Evolutionary conservation across 2,888 invertebrate genomes (phyloP).

Genomic region (Argyra leucocephala): DNA sequence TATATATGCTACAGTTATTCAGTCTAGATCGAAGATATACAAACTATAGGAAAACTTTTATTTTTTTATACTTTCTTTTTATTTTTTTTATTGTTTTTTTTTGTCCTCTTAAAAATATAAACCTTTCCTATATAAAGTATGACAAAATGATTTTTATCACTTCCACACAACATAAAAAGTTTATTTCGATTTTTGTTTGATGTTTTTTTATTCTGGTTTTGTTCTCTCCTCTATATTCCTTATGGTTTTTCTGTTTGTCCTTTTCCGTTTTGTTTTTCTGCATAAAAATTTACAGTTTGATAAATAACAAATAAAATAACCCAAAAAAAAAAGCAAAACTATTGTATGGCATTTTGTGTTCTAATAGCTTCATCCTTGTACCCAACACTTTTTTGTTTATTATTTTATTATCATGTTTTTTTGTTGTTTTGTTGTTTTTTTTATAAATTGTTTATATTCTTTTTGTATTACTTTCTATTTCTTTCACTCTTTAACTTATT

Average conservation of each 20-base stretch:
- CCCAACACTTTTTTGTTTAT: background rate
- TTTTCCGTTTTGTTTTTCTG: too few species aligned
- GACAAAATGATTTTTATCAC: conserved; percentile 4
- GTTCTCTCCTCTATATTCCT: background rate
- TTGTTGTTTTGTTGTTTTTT: too few species aligned
- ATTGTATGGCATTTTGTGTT: background rate
- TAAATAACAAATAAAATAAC: background rate
- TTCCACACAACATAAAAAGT: background rate
- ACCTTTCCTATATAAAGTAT: too few species aligned
- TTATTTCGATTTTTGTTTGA: too few species aligned
- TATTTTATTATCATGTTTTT: too few species aligned
- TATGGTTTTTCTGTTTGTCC: background rate
- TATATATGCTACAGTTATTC: too few species aligned
- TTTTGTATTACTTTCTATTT: background rate
- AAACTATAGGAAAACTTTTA: too few species aligned
- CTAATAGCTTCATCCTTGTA: background rate
- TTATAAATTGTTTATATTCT: background rate
- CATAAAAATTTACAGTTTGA: background rate
- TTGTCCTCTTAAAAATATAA: too few species aligned
- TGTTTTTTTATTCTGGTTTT: too few species aligned
- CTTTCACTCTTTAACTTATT: background rate
- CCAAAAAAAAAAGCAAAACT: background rate
- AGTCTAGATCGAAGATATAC: too few species aligned
- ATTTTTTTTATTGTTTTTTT: too few species aligned
- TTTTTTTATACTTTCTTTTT: too few species aligned